These are phyloP conservation scores for Rhinoraja longicauda DNA, from an alignment of 2,797 vertebrate genomes.

Conservation along the genomic window DNA sequence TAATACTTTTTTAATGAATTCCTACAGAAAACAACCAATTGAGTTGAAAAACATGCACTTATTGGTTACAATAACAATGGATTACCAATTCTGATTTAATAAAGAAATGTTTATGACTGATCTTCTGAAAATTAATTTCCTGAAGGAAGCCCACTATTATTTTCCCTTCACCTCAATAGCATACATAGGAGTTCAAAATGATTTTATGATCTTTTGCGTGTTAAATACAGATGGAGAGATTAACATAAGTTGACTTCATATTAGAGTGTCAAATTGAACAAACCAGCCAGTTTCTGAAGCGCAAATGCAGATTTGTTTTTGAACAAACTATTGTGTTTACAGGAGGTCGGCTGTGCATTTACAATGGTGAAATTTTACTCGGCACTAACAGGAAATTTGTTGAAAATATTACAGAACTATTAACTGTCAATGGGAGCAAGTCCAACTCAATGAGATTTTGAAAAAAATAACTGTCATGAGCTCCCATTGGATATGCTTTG, in stretches of 20 bases:
- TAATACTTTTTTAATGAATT: not conserved
- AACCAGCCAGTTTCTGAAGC: not conserved
- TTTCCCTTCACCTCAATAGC: not conserved
- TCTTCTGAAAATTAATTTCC: not conserved
- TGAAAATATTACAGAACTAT: not conserved
- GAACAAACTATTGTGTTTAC: not conserved
- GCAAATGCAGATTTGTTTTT: not conserved
- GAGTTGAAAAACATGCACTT: not conserved
- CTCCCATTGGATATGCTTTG: not conserved
- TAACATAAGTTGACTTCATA: not conserved
- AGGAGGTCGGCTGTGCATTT: not conserved
- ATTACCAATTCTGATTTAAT: not conserved
- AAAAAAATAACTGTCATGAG: not conserved
- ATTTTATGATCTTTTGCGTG: not conserved
- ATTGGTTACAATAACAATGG: not conserved
- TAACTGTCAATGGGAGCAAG: not conserved
- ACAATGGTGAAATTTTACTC: not conserved
- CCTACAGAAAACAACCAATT: not conserved
- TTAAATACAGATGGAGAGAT: not conserved
- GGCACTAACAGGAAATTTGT: not conserved
- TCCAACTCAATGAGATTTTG: not conserved
- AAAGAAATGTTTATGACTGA: not conserved
- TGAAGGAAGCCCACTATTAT: not conserved
- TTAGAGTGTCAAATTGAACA: not conserved
- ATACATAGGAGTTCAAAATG: not conserved